Evolutionary conservation across 2,113 vertebrate genomes (phyloP), one percentile per base, ranked within the genome.

Genomic region (Lampris incognitus): DNA sequence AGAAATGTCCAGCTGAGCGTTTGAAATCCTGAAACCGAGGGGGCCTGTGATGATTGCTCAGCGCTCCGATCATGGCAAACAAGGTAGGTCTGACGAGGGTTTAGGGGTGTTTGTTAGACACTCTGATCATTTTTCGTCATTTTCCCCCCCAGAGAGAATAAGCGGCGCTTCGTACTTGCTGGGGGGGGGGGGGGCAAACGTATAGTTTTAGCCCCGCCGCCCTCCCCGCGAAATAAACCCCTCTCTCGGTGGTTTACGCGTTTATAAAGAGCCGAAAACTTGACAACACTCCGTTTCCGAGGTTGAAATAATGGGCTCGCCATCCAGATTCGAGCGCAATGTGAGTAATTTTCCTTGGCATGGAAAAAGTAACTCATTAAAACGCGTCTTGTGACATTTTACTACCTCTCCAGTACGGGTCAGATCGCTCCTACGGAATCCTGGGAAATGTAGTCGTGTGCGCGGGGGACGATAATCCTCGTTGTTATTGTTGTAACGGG

Each of bases 301-400:
- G 2, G 24, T 2, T 3, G 24, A 36, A 38, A 13, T 9, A 24
- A 36, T 1, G 9, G 37, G 9, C 6, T 2, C 1, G 6, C 6
- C 40, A 41, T 40, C 0, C 58, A 4, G 9, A 0, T 3, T 41
- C 4, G 51, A 63, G 10, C 1, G n/a, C 64, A 50, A 62, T 13
- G 50, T 40, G 2, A 61, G 0, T 66, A 50, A 76, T 75, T 86
- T 62, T 9, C 39, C 36, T 78, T 54, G 69, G 82, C 69, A 80
- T 84, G 91, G 90, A 91, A 92, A 94, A 91, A 86, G 73, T 88
- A 82, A 79, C 81, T 93, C 89, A 89, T 89, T 85, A 83, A 85
- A 83, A 85, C 89, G 90, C 87, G 93, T 95, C 94, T 95, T 95
- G 93, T 95, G 94, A 95, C 94, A 95, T 94, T 95, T 94, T 92